These are phyloP conservation scores for Gambusia yucatana DNA, from an alignment of 2,797 vertebrate species.

Conservation along the genomic window DNA sequence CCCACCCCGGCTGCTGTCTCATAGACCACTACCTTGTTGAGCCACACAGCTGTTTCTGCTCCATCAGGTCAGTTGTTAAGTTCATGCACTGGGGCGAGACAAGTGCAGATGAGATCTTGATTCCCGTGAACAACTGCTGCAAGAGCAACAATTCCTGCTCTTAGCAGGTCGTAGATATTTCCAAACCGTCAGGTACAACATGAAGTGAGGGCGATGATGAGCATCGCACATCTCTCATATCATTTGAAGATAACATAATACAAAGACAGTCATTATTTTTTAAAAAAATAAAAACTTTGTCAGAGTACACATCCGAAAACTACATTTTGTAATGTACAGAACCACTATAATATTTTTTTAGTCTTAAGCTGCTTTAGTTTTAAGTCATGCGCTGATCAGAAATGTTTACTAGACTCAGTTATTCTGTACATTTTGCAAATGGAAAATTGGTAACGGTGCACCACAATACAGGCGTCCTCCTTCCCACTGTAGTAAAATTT, in stretches of 20 bases:
- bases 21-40: slow-evolving; percentile 61
- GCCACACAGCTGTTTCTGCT: slow-evolving; percentile 73
- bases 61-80: slow-evolving; percentile 77
- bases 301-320: too few species aligned
- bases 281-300: not conserved
- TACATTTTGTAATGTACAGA: too few species aligned
- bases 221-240: not conserved
- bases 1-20: slow-evolving; percentile 33
- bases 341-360: too few species aligned
- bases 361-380: too few species aligned
- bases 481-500: too few species aligned
- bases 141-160: slow-evolving; percentile 55
- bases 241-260: not conserved
- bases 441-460: too few species aligned
- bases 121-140: slow-evolving; percentile 75
- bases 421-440: too few species aligned
- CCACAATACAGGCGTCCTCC: too few species aligned
- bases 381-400: too few species aligned
- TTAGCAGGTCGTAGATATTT: slow-evolving; percentile 68
- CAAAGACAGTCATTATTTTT: not conserved
- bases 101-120: slow-evolving; percentile 70
- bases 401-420: too few species aligned
- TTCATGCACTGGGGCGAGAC: slow-evolving; percentile 56
- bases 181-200: slow-evolving; percentile 69
- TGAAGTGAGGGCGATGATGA: slow-evolving; percentile 13